Base-by-base conservation (phyloP, 2,113 vertebrate genomes). In the Nibea albiflora region DNA sequence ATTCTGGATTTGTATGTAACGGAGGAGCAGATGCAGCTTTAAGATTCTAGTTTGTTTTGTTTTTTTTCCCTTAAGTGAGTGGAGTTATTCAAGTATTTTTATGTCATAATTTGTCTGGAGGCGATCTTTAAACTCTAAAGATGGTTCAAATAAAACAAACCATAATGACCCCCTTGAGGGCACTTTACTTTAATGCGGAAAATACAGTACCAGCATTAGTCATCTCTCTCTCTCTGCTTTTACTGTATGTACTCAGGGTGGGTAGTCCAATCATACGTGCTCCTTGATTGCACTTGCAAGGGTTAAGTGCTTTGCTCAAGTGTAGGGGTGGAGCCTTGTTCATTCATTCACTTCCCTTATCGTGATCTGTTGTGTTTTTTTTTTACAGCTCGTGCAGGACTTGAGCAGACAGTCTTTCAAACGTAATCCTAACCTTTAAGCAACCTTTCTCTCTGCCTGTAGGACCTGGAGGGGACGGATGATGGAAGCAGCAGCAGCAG, bases 401-500 rank as follows among this genome's bases (percentile, higher is more conserved):
- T 46, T 69, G 7, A 56, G 44, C 64, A 24, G 10, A n/a, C 47
- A 70, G 62, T 58, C 39, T 71, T 35, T n/a, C 7, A 53, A 49
- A 14, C 14, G 22, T 39, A 39, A 31, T 46, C 42, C 15, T 62
- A 26, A 68, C 46, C 12, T 64, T 46, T 44, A 54, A 31, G 16
- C 28, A 14, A 5, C 4, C 50, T 20, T 31, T 68, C 11, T 82
- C 20, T 80, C 8, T 89, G 19, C 57, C 54, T 73, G 22, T 65
- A 95, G 93, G 92, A 91, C 17, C 53, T 5, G 24, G 88, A 94
- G 72, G 88, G 72, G 19, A 39, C 39, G 1, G 83, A 87, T 57
- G 86, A 89, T 66, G 91, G 78, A 39, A 35, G 79, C 66, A 47
- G 73, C 4, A 0, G 79, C 66, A 47, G 73, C 4, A 0, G 63